Evolutionary conservation across 2,113 vertebrate genomes (phyloP), one percentile per base, ranked within the genome.

Genomic region (Erythrolamprus reginae): DNA sequence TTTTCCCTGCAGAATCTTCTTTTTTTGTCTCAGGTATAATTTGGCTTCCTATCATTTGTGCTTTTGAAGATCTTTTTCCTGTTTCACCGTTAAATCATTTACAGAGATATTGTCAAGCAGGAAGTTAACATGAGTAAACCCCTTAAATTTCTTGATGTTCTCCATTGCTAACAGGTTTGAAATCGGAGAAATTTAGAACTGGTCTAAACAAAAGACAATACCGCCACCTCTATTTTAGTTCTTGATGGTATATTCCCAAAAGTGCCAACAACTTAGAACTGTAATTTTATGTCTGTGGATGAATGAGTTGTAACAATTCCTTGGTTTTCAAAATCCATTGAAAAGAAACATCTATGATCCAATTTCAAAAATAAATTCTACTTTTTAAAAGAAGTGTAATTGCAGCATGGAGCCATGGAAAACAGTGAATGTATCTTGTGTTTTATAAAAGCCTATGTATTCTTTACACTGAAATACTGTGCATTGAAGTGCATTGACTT

Each of bases 281-380:
- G 55, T 48, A 38, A 93, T 86, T 61, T 0, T 1, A 89, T 84
- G 83, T 51, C 58, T 85, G 83, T 10, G 93, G 90, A 51, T 89
- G 88, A 93, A 55, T 50, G 84, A 70, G 83, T 89, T 91, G 82
- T 94, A 91, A 92, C 87, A 89, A 90, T 85, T 89, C 58, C 56
- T 94, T 93, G 88, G 84, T 94, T 88, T 95, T 93, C 94, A 92
- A 96, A 89, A 94, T 88, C 92, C 95, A 96, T 96, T 92, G 88
- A 91, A 94, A 95, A 86, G 1, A 92, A 91, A 89, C 86, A 92
- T 4, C 90, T 93, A 88, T 77, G n/a, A 65, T 92, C 92, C 85
- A 52, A 92, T 91, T 89, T 93, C 17, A 95, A 77, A 89, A 93
- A n/a, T n/a, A n/a, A 95, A 93, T 42, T 28, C 89, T 93, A 93